Percentiles rank a stretch among this genome's conserved stretches.
Conservation (phyloP, 2,797 vertebrate species). For the Lacerta bilineata region DNA sequence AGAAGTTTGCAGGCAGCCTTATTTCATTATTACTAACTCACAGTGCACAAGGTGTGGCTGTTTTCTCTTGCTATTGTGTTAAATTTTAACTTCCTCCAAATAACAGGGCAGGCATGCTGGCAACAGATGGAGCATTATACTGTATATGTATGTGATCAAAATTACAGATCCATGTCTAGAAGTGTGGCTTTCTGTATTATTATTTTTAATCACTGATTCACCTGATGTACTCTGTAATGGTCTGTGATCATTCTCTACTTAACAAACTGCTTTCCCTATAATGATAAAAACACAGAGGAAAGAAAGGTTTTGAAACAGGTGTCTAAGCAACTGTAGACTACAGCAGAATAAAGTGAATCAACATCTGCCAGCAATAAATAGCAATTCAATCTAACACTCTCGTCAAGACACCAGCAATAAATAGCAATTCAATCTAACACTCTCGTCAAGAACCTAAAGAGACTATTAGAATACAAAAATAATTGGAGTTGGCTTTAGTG, state of each 20-base stretch:
- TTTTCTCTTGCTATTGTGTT: constrained; percentile 6
- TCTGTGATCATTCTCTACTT: background rate
- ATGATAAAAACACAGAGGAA: background rate
- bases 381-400: background rate
- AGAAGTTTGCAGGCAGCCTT: background rate
- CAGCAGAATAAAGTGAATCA: constrained; percentile 10
- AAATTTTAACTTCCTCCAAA: constrained; percentile 33
- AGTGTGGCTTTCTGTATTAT: background rate
- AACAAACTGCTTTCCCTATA: background rate
- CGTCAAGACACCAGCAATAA: constrained; percentile 8
- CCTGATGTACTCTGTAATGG: background rate
- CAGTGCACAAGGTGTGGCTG: background rate
- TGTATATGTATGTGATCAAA: background rate
- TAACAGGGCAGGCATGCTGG: background rate
- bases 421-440: background rate
- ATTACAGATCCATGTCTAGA: background rate
- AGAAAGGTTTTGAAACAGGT: background rate
- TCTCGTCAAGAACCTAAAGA: background rate
- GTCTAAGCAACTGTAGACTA: background rate
- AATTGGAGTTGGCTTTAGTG: background rate
- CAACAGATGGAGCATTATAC: background rate
- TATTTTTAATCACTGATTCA: background rate
- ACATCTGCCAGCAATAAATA: background rate
- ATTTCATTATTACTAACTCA: constrained; percentile 1
- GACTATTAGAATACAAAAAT: background rate